Evolutionary conservation across 2,888 invertebrate genomes (phyloP), one percentile per base, ranked within the genome.

Genomic region (Pollenia labialis): DNA sequence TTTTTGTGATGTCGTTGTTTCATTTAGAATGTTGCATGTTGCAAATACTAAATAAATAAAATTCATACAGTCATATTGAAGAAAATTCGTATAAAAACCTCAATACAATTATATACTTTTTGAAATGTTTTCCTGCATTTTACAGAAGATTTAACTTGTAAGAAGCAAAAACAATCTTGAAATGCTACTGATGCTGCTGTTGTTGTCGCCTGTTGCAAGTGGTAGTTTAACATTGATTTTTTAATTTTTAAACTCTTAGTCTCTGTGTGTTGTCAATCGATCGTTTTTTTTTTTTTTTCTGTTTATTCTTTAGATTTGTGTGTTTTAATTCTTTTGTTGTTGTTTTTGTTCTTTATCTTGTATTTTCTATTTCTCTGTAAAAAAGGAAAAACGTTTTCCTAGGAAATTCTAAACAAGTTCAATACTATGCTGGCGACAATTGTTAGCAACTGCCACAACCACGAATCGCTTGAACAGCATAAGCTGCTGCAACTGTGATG

Each of bases 1-100:
- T 87, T 83, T 82, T 83, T 71, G 16, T 69, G 44, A 9, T 76
- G 18, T 18, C 79, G 81, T 68, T 85, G 82, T 82, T 86, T 82
- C 82, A 86, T 86, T 86, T 86, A 82, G 85, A 82, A 87, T 85
- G 87, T 86, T 88, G 88, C 88, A 88, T 88, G 88, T 86, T 87
- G 84, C 88, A 82, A 80, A 85, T 80, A 77, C 68, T 81, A 75
- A 64, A 69, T 66, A 58, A 82, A 74, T 52, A 48, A 52, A 48
- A 50, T 12, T n/a, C 16, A 1, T 44, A 58, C 60, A 46, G 7
- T 60, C 56, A 60, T 18, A 54, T 42, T 23, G 23, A 56, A n/a
- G 48, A 40, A 74, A 54, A 66, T 11, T 66, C 32, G 11, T 48
- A 32, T 18, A 3, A 9, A 32, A 56, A 54, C 50, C 60, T 68